Base-by-base conservation (phyloP, 2,113 vertebrate genomes). In the Perognathus longimembris region DNA sequence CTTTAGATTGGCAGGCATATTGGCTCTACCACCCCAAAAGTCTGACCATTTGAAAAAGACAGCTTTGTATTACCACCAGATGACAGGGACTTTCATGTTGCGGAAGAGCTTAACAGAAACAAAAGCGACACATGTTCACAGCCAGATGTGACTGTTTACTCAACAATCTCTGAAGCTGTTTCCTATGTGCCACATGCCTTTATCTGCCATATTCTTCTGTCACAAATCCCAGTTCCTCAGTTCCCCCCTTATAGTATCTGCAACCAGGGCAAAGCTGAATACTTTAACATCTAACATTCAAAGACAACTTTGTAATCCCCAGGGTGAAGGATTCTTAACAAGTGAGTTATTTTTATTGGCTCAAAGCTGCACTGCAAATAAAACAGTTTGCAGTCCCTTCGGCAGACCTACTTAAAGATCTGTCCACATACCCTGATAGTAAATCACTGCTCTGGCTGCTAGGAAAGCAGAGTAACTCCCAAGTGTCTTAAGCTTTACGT, bases 271-370 rank as follows among this genome's bases (percentile, higher is more conserved):
- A 71, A 63, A 91, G 36, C 42, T 18, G 69, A 87, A 63, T 54
- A 88, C 80, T 69, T 92, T 94, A 84, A 86, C 83, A 93, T 91
- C 74, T 82, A 76, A 92, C 50, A 45, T 79, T 91, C 77, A 85
- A 78, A 73, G 63, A 90, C 75, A 77, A 78, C 7, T 45, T 50
- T 88, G 69, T 86, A 91, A 88, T 88, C 87, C 85, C 66, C 5
- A 28, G 69, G 50, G 83, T 54, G 45, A 92, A 95, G 80, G 63
- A 66, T 74, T 90, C 70, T 86, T 94, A 78, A 92, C 40, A 90
- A 91, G 80, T 3, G 24, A 81, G 82, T 3, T 88, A 80, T 94
- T 92, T 84, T 87, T 71, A 88, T 81, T 80, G 73, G 18, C 78
- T 74, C 54, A 82, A 78, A 42, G n/a, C 11, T 1, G 1, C 50